Evolutionary conservation across 2,113 vertebrate genomes (phyloP), one percentile per base, ranked within the genome.

Genomic region (Pangasianodon gigas): DNA sequence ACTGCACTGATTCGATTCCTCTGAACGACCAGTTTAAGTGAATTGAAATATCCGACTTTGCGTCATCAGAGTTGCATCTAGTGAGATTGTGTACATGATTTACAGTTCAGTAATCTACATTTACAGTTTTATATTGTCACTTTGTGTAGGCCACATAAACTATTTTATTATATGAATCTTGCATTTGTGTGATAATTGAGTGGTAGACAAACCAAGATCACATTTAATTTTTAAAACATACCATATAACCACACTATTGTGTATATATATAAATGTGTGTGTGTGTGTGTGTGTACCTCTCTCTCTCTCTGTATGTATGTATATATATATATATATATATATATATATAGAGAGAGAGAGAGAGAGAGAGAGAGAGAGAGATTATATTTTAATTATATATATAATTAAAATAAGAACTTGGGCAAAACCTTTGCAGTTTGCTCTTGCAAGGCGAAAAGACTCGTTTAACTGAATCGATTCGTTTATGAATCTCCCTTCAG

Each of bases 1-100:
- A 86, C 48, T 86, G 65, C 74, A 71, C 65, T 86, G 65, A 74
- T 6, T 86, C 48, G 85, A 52, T 74, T 74, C 85, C 13, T 86
- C 26, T 54, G 48, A 74, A 86, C 48, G 7, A 46, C 16, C 56
- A 37, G 9, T 85, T 85, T 16, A n/a, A 46, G 13, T 37, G 65
- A 74, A 86, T 41, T 24, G 21, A 44, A 62, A 46, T 44, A 13
- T 29, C 7, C 81, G 52, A 54, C 48, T 80, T 80, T 81, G 48
- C 14, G 21, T 54, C 79, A 81, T 81, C 48, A 18, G 14, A 37
- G 51, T 56, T 13, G 81, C 54, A 14, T 60, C 56, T 44, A 16
- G 10, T 62, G 56, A 37, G 21, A 44, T 6, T 41, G 19, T 44
- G 21, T 26, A 41, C 2, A 58, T 1, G 9, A 83, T 37, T 82